Conservation (phyloP, 2,113 vertebrate species). For the Cygnus atratus region DNA sequence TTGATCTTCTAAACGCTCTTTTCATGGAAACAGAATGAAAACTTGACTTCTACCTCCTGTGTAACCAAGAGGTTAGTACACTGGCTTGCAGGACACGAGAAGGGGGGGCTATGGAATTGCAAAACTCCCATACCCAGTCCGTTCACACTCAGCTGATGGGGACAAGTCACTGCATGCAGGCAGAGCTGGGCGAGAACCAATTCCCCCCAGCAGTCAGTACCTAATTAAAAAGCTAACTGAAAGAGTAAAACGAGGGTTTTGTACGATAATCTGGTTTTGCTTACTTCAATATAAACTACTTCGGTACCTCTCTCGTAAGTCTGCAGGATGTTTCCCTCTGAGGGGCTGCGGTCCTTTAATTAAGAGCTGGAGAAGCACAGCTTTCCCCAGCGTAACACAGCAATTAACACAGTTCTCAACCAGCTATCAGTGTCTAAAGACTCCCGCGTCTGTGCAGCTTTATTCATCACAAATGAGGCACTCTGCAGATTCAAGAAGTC, state of each 20-base stretch:
- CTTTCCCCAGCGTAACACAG: slow-evolving; percentile 1
- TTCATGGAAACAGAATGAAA: background rate
- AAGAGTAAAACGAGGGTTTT: background rate
- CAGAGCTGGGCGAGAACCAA: background rate
- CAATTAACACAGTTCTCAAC: slow-evolving; percentile 32
- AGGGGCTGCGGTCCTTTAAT: slow-evolving; percentile 26
- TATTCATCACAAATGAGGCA: background rate
- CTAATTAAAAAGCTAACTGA: slow-evolving; percentile 34
- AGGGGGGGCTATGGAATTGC: background rate
- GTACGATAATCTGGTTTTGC: background rate
- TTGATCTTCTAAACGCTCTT: background rate
- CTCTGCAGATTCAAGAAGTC: background rate
- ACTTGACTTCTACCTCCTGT: background rate
- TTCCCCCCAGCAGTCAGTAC: background rate
- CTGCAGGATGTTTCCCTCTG: background rate
- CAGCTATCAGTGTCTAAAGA: background rate
- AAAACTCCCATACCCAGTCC: background rate
- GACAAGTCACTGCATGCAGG: background rate
- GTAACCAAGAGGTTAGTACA: background rate
- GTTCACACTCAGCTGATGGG: background rate
- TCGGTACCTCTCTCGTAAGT: background rate
- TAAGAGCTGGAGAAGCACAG: background rate
- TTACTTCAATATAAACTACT: slow-evolving; percentile 8
- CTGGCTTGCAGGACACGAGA: background rate
- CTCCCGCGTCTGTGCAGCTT: background rate